These are phyloP conservation scores for Periophthalmus magnuspinnatus DNA, from an alignment of 2,797 vertebrate species.

Conservation along the genomic window DNA sequence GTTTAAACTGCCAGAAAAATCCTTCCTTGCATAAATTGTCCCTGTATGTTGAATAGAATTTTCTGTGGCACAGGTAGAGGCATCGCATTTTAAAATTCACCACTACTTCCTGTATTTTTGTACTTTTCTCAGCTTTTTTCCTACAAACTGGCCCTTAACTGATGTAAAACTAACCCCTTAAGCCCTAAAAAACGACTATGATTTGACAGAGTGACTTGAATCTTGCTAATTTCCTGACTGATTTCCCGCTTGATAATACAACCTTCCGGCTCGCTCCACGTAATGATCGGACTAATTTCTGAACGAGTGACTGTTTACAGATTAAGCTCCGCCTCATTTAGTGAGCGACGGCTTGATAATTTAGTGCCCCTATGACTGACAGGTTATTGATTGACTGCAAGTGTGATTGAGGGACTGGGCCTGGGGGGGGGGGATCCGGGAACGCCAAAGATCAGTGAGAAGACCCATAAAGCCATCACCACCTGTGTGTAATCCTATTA, in stretches of 20 bases:
- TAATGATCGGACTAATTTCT: constrained; percentile 21
- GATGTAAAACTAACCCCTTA: constrained; percentile 4
- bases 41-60: too few species aligned
- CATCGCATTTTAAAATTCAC: too few species aligned
- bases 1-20: too few species aligned
- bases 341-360: constrained; percentile 45
- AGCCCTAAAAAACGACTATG: constrained; percentile 42
- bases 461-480: constrained; percentile 4
- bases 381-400: constrained; percentile 55
- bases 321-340: constrained; percentile 48
- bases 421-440: constrained; percentile 31
- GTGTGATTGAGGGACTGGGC: constrained; percentile 44
- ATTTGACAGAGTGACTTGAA: constrained; percentile 48
- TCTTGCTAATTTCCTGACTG: constrained; percentile 50
- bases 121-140: too few species aligned
- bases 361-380: constrained; percentile 51
- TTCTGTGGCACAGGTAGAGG: too few species aligned
- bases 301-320: constrained; percentile 35
- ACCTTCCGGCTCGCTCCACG: constrained; percentile 4
- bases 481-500: constrained; percentile 9
- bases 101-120: too few species aligned
- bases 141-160: too few species aligned
- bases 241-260: constrained; percentile 23
- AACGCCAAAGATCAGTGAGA: constrained; percentile 22
- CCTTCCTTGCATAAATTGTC: too few species aligned